Conservation (phyloP, 2,113 vertebrate genomes). For the Clarias gariepinus region DNA sequence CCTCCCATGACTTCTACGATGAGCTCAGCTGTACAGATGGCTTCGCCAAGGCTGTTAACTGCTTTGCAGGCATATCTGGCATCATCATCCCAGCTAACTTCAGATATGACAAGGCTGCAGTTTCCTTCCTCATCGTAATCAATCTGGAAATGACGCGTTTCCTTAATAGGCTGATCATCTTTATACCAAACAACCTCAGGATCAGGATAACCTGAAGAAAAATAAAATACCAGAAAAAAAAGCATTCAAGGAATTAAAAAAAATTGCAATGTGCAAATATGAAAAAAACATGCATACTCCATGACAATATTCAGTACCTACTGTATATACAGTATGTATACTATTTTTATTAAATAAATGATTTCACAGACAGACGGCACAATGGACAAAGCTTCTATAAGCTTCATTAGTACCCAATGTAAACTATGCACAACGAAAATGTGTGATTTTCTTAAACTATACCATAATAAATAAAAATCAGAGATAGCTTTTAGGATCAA, state of each 20-base stretch:
- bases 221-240: not conserved
- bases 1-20: conserved; percentile 94
- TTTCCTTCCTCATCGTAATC: conserved; percentile 98
- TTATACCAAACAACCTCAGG: conserved; percentile 99
- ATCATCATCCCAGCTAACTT: conserved; percentile 93
- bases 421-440: not conserved
- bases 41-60: conserved; percentile 92
- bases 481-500: not conserved
- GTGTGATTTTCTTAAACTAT: not conserved
- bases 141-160: conserved; percentile 97
- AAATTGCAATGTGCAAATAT: not conserved
- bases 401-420: not conserved
- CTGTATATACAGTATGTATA: not conserved
- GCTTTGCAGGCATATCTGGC: conserved; percentile 98
- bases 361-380: not conserved
- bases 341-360: not conserved
- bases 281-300: not conserved
- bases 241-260: not conserved
- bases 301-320: not conserved
- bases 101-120: conserved; percentile 94
- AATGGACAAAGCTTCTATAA: not conserved
- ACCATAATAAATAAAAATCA: not conserved
- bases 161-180: conserved; percentile 94
- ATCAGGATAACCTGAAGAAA: conserved; percentile 85
- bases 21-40: conserved; percentile 93